Percentiles rank a stretch among this genome's conserved stretches.
Conservation (phyloP, 2,888 invertebrate genomes). For the Spodoptera picta region DNA sequence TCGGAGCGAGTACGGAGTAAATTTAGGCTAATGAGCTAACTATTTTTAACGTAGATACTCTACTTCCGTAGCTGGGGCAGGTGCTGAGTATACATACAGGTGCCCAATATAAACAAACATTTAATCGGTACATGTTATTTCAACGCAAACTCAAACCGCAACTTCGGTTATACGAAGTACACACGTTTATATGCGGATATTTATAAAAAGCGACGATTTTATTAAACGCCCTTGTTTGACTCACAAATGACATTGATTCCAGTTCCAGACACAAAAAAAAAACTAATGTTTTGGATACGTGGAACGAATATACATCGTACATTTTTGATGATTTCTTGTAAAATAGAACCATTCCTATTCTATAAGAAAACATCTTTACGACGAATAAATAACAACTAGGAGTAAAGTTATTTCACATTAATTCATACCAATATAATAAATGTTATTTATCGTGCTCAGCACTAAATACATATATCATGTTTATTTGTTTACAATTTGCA, state of each 20-base stretch:
- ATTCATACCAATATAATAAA: conserved; percentile 1
- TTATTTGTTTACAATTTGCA: conserved; percentile 34
- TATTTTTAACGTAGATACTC: conserved; percentile 67
- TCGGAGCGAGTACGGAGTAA: conserved; percentile 41
- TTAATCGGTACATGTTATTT: conserved; percentile 56
- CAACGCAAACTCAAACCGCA: conserved; percentile 46
- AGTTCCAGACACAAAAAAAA: conserved; percentile 31
- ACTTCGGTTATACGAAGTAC: conserved; percentile 22
- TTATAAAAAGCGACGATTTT: conserved; percentile 23
- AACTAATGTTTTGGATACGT: conserved; percentile 23
- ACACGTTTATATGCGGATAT: conserved; percentile 9
- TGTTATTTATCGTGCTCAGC: conserved; percentile 6
- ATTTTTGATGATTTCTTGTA: conserved; percentile 5
- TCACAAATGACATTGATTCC: conserved; percentile 37
- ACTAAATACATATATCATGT: conserved; percentile 28
- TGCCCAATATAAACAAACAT: conserved; percentile 67
- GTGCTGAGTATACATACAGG: conserved; percentile 60
- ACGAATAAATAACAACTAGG: conserved; percentile 12
- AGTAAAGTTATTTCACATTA: conserved; percentile 6
- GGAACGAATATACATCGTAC: conserved; percentile 9
- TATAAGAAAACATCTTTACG: not conserved
- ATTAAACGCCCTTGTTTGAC: conserved; percentile 34
- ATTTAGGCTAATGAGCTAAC: conserved; percentile 69
- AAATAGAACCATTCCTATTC: not conserved
- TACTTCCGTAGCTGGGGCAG: conserved; percentile 57